These are phyloP conservation scores for Scleropages formosus DNA, from an alignment of 2,797 vertebrate species.

Conservation along the genomic window DNA sequence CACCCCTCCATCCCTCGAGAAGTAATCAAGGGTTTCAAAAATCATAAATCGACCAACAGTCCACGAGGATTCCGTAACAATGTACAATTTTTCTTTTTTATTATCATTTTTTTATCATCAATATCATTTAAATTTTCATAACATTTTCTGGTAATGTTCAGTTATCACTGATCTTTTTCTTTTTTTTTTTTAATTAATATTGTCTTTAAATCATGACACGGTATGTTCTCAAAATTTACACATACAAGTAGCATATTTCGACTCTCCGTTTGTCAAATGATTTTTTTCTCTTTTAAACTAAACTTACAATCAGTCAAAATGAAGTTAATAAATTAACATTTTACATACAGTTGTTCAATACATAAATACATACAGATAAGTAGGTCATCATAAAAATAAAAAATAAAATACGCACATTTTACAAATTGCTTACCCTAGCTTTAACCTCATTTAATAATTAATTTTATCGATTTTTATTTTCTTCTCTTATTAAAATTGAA, in stretches of 20 bases:
- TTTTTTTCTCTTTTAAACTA: slow-evolving; percentile 34
- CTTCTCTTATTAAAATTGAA: slow-evolving; percentile 31
- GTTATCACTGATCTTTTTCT: slow-evolving; percentile 28
- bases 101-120: slow-evolving; percentile 11
- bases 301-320: slow-evolving; percentile 30
- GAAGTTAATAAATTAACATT: slow-evolving; percentile 33
- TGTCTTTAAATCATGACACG: slow-evolving; percentile 33
- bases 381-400: slow-evolving; percentile 34
- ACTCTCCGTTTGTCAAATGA: slow-evolving; percentile 32
- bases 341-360: slow-evolving; percentile 32
- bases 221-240: slow-evolving; percentile 35
- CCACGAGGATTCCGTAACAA: background rate
- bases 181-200: slow-evolving; percentile 16
- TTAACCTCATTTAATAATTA: slow-evolving; percentile 25
- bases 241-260: slow-evolving; percentile 34
- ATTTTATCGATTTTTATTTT: slow-evolving; percentile 16
- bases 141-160: slow-evolving; percentile 26
- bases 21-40: too few species aligned
- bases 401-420: slow-evolving; percentile 32
- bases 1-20: too few species aligned
- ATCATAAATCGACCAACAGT: background rate
- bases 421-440: slow-evolving; percentile 26
- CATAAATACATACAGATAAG: slow-evolving; percentile 33
- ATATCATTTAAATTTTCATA: slow-evolving; percentile 18
- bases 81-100: slow-evolving; percentile 13